Evolutionary conservation across 53 echinoderm and acorn worm genomes (phyloP).

Genomic region (Echinometra lucunter): DNA sequence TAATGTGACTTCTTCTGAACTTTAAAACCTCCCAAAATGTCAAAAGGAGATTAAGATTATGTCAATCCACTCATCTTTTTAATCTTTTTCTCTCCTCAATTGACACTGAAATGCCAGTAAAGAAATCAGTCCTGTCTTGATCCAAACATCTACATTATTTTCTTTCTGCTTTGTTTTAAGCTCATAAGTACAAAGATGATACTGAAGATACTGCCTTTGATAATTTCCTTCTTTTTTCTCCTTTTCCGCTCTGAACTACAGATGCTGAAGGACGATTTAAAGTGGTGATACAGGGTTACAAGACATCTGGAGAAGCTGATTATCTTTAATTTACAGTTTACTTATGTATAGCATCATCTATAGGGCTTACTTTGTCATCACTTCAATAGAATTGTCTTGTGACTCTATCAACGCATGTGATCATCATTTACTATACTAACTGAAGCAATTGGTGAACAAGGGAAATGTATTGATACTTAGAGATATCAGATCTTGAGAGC

Average conservation of each 20-base stretch:
- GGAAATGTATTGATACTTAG: background rate
- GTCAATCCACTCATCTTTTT: conserved; percentile 1
- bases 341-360: background rate
- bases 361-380: background rate
- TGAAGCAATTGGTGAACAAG: background rate
- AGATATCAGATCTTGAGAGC: no score
- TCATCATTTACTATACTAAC: background rate
- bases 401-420: background rate
- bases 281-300: conserved; percentile 15
- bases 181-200: conserved; percentile 21
- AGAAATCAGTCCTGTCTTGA: background rate
- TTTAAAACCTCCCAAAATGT: conserved; percentile 12
- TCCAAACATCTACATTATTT: background rate
- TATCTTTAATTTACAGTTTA: background rate
- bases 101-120: background rate
- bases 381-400: background rate
- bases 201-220: conserved; percentile 7
- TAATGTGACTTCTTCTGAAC: background rate
- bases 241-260: conserved; percentile 22
- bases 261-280: background rate
- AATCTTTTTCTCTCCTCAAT: background rate
- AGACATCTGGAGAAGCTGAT: conserved; percentile 6
- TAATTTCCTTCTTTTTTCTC: background rate
- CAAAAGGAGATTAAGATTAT: conserved; percentile 30
- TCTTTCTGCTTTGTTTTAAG: background rate